These are phyloP conservation scores for Loripinus fragilis DNA, from an alignment of 2,888 invertebrate species.

Conservation along the genomic window DNA sequence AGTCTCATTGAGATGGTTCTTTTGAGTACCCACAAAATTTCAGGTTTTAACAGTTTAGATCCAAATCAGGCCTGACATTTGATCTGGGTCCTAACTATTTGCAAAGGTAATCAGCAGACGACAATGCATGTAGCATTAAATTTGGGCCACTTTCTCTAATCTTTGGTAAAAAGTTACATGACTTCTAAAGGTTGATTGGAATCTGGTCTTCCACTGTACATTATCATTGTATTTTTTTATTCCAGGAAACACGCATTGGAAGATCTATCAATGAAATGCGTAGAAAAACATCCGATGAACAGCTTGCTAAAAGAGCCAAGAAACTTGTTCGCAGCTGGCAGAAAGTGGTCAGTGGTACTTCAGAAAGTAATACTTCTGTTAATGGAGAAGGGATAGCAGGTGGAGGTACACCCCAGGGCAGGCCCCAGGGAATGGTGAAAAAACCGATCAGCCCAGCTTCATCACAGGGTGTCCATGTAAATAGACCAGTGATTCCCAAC, in stretches of 20 bases:
- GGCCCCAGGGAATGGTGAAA: constrained; percentile 46
- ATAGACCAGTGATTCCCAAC: constrained; percentile 56
- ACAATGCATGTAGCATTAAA: no score
- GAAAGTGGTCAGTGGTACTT: constrained; percentile 87
- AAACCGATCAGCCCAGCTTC: constrained; percentile 58
- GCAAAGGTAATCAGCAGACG: neutral
- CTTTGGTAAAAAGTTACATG: no score
- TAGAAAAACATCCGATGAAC: constrained; percentile 92
- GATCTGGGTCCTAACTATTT: neutral
- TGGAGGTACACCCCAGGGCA: constrained; percentile 27
- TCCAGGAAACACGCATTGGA: constrained; percentile 96
- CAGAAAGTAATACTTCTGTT: constrained; percentile 57
- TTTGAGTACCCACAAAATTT: no score
- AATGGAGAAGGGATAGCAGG: constrained; percentile 75
- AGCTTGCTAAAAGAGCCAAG: constrained; percentile 94
- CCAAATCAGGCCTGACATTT: no score
- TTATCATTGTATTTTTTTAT: neutral
- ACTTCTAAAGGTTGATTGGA: no score
- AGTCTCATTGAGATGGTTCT: no score
- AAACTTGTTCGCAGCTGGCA: constrained; percentile 96
- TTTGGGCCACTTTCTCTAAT: no score
- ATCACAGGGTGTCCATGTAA: constrained; percentile 35
- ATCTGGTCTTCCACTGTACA: no score
- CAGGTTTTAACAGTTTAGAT: no score
- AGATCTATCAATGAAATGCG: constrained; percentile 96